A percentile compares a stretch with the other conserved stretches of the same genome.
Evolutionary conservation across 2,888 invertebrate genomes (phyloP).

Genomic region (Cantharis lateralis): DNA sequence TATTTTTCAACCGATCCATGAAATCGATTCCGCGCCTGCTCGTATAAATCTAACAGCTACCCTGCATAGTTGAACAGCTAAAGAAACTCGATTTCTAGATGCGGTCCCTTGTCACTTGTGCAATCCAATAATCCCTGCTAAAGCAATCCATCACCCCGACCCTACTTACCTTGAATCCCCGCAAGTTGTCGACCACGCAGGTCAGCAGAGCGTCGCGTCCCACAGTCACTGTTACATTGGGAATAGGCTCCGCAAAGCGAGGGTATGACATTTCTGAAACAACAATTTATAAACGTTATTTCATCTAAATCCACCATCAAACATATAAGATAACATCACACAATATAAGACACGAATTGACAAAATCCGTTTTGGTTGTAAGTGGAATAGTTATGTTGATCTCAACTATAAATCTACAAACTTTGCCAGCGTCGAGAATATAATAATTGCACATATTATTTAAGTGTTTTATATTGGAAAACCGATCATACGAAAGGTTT

Average conservation of each 20-base stretch:
- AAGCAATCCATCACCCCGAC: conserved; percentile 38
- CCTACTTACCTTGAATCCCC: conserved; percentile 77
- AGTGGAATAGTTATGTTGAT: not conserved
- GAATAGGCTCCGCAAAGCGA: conserved; percentile 85
- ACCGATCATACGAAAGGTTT: too few species aligned
- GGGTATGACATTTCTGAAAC: conserved; percentile 63
- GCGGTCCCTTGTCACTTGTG: conserved; percentile 46
- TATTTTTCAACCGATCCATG: conserved; percentile 49
- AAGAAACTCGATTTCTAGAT: conserved; percentile 51
- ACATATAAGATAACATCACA: conserved; percentile 13
- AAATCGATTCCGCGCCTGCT: conserved; percentile 40
- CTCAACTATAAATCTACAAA: not conserved
- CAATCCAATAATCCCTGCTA: conserved; percentile 52
- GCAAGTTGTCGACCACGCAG: conserved; percentile 87
- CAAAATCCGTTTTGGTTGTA: not conserved
- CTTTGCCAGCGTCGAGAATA: not conserved
- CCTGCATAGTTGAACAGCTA: conserved; percentile 38
- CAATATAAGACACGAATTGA: conserved; percentile 15
- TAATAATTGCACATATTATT: not conserved
- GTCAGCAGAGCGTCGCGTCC: conserved; percentile 86
- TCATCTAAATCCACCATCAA: conserved; percentile 17
- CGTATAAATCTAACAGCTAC: conserved; percentile 39
- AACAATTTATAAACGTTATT: conserved; percentile 34
- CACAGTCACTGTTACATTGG: conserved; percentile 87
- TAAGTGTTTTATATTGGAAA: too few species aligned